These are phyloP conservation scores for Tyria jacobaeae DNA, from an alignment of 2,888 invertebrate species.

Conservation along the genomic window DNA sequence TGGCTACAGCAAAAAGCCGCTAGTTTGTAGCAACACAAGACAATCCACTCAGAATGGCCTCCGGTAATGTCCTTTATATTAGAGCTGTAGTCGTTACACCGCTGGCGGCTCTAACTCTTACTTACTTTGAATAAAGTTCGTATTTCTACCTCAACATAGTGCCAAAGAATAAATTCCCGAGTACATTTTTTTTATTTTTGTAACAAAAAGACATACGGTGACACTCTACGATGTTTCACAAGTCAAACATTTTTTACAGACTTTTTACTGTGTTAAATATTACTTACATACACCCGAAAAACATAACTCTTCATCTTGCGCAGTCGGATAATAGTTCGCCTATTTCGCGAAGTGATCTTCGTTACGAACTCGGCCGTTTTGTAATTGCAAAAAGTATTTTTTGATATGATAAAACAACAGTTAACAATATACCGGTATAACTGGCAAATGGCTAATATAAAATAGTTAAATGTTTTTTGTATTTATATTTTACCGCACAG, in stretches of 20 bases:
- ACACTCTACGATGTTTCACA: neutral
- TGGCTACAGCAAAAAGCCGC: slow-evolving; percentile 45
- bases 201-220: too few species aligned
- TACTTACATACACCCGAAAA: too few species aligned
- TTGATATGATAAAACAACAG: too few species aligned
- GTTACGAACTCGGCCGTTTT: too few species aligned
- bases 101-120: slow-evolving; percentile 41
- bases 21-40: slow-evolving; percentile 56
- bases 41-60: slow-evolving; percentile 63
- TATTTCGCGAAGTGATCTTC: too few species aligned
- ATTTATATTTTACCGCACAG: neutral
- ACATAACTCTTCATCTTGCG: too few species aligned
- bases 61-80: slow-evolving; percentile 57
- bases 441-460: too few species aligned
- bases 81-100: slow-evolving; percentile 50
- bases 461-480: neutral
- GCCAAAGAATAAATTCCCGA: slow-evolving; percentile 43
- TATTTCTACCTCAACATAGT: slow-evolving; percentile 43
- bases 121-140: slow-evolving; percentile 47
- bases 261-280: too few species aligned
- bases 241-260: neutral
- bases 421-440: too few species aligned
- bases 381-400: too few species aligned
- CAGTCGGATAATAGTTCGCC: too few species aligned
- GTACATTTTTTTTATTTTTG: slow-evolving; percentile 32